Evolutionary conservation across 30 jellyfish, hydroid and myxozoan species (phyloP), one percentile per base, ranked within the genome.

Genomic region (Cassiopea andromeda): DNA sequence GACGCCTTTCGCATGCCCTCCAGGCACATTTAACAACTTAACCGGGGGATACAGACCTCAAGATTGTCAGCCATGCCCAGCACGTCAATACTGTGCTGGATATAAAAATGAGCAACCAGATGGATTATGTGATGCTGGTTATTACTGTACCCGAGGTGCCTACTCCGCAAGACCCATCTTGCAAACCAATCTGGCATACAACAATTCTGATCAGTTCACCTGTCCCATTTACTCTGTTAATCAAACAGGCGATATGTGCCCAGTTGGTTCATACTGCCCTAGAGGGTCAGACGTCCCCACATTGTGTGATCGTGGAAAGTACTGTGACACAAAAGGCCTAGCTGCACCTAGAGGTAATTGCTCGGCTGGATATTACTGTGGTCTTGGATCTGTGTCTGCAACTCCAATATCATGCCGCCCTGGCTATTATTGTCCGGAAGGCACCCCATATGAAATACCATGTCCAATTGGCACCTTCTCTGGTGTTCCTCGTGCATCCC

Each of bases 391-490:
- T 6, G 77, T 57, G 5, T 19, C 94, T 1, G 89, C 96, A 2
- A 71, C 61, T 8, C 98, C 98, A 17, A 83, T 67, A 44, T 59
- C 84, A 7, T 91, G 98, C 81, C 73, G 78, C 54, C 91, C 94
- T 27, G 99, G 99, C 66, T 83, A 87, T 80, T 96, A 91, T 83
- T 96, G 99, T 68, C 98, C 98, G 5, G 80, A 77, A 46, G 99
- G 99, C 57, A 87, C 97, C 1, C 91, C 89, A 1, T 86, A 47
- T 68, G 98, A 96, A 84, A 49, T 84, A 1, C 89, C 87, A 2
- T 96, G 99, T 75, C 98, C 98, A 1, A 84, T 89, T 1, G 99
- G 99, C 1, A 96, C 99, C 1, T 96, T 91, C 91, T 92, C 97
- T 10, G 97, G 96, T 16, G 82, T 47, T 12, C 87, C 91, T 7